These are phyloP conservation scores for Cheilinus undulatus DNA, from an alignment of 2,113 vertebrate species.

Conservation along the genomic window DNA sequence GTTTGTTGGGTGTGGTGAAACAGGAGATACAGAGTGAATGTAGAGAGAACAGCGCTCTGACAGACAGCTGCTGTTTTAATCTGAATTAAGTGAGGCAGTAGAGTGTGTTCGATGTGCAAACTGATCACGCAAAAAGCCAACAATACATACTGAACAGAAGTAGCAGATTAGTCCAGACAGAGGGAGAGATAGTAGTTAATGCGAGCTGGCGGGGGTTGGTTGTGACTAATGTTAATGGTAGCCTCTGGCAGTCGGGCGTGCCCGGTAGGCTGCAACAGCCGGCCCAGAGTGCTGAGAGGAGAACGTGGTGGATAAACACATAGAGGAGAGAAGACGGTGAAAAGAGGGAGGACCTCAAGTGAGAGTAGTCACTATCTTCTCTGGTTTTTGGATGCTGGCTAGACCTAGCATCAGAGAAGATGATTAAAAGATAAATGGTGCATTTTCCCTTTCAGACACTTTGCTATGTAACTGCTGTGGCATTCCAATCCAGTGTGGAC, in stretches of 20 bases:
- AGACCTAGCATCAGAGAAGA: background rate
- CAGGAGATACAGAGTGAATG: background rate
- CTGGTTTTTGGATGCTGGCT: background rate
- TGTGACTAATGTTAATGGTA: slow-evolving; percentile 45
- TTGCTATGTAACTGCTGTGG: no score
- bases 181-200: background rate
- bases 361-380: slow-evolving; percentile 5
- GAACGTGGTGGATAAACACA: background rate
- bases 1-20: background rate
- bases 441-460: no score
- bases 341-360: background rate
- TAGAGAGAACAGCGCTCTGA: background rate
- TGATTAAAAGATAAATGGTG: background rate
- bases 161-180: background rate
- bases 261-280: slow-evolving; percentile 30
- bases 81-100: background rate
- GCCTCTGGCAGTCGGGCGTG: slow-evolving; percentile 35
- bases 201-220: slow-evolving; percentile 8
- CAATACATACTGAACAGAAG: background rate
- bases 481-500: no score
- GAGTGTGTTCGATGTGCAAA: background rate
- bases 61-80: background rate
- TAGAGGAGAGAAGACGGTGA: background rate
- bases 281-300: slow-evolving; percentile 3
- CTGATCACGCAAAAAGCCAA: background rate